Evolutionary conservation across 1,140 invertebrate genomes (phyloP), one percentile per base, ranked within the genome.

Genomic region (Platyscapa corneri): DNA sequence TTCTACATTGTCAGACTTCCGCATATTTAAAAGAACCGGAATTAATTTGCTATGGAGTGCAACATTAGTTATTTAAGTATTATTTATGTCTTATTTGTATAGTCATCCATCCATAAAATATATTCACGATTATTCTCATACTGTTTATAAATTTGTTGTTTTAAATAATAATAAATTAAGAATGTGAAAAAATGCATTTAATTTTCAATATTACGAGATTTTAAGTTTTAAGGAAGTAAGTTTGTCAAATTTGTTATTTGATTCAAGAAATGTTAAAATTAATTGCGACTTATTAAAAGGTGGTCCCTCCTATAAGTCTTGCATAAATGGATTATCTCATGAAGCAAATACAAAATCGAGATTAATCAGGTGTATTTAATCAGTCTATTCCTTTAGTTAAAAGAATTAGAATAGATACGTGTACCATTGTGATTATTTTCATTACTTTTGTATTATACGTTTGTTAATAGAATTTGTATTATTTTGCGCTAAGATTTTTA

Each of bases 91-190:
- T 70, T 70, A 70, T 70, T 70, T 70, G 37, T 70, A 70, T 32
- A 16, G 34, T 70, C 34, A 70, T 70, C 67, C 67, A 37, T 70
- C 67, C 67, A 37, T 37, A 70, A 70, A 70, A 70, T 70, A 16
- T 70, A 70, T 70, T 70, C 34, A 37, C 14, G 67, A 70, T 70
- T 37, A 70, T 70, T 37, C 34, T 37, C 16, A 70, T 70, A 18
- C 37, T 37, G 32, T 12, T 20, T 37, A 70, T 39, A 70, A 39
- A 70, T 39, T 70, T 39, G 67, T 70, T 70, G 67, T 37, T 39
- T 70, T 70, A 70, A 37, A 70, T 70, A 23, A 37, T 70, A 3
- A 39, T 16, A n/a, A n/a, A n/a, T n/a, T n/a, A 70, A 18, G 5
- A 70, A 20, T 23, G 37, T 20, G 5, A 70, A 37, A 16, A 20